A percentile compares a stretch with the other conserved stretches of the same genome.
phyloP scores from a whole-genome alignment of 2,113 vertebrate species.

The Saguinus midas region DNA sequence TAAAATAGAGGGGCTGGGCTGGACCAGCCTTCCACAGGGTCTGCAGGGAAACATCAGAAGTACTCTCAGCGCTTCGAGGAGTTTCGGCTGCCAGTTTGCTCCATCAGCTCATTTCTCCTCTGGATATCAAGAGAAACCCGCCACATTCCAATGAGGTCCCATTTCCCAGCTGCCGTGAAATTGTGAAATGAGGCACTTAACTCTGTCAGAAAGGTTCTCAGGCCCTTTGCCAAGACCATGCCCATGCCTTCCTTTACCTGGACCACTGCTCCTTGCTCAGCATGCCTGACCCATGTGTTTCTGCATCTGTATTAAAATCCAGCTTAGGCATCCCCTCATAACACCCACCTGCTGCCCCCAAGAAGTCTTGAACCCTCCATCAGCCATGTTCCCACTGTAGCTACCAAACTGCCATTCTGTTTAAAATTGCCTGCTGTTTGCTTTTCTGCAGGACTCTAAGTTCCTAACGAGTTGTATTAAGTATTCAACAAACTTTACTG shows the following conservation, averaged over 20 bases:
- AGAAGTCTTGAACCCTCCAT: too few relatives aligned
- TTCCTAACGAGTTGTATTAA: background rate
- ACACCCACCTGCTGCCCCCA: background rate
- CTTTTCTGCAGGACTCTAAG: background rate
- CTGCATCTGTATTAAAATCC: background rate
- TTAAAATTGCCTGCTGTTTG: background rate
- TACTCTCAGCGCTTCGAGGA: background rate
- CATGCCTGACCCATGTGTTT: background rate
- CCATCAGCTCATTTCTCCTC: conserved; percentile 31
- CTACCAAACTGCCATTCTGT: background rate
- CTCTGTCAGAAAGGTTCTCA: background rate
- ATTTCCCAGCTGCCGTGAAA: background rate
- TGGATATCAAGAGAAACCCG: background rate
- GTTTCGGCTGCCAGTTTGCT: background rate
- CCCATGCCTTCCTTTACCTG: background rate
- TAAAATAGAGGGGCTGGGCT: conserved; percentile 69
- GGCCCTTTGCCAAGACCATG: background rate
- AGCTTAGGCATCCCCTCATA: background rate
- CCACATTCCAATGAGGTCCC: background rate
- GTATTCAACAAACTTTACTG: background rate
- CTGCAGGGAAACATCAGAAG: background rate
- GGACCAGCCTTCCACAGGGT: conserved; percentile 52
- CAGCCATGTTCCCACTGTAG: background rate
- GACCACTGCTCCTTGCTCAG: background rate
- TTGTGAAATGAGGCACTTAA: background rate